Conservation (phyloP, 2,113 vertebrate genomes). For the Phycodurus eques region DNA sequence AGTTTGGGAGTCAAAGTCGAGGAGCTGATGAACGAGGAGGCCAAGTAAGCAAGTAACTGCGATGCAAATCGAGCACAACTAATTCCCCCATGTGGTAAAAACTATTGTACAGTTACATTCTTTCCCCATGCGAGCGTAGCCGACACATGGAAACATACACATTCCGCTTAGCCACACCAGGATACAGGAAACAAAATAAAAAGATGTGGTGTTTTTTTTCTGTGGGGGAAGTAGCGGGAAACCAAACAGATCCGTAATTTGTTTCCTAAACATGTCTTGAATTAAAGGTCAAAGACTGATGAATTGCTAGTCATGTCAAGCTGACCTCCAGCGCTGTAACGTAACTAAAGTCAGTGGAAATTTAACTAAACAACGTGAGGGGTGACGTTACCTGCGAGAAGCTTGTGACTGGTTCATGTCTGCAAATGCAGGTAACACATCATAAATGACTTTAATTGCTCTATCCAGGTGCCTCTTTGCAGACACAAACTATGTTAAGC, state of each 20-base stretch:
- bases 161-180: constrained; percentile 32
- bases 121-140: constrained; percentile 32
- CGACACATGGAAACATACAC: constrained; percentile 50
- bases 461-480: constrained; percentile 16
- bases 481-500: constrained; percentile 23
- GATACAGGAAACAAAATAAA: constrained; percentile 51
- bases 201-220: constrained; percentile 1
- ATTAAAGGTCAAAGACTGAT: constrained; percentile 36
- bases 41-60: constrained; percentile 29
- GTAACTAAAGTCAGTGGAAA: constrained; percentile 16
- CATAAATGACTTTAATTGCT: constrained; percentile 39
- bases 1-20: constrained; percentile 31
- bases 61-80: constrained; percentile 47
- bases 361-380: constrained; percentile 5
- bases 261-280: constrained; percentile 31
- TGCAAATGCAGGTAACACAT: constrained; percentile 35
- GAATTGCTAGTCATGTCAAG: constrained; percentile 4
- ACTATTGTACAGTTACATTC: constrained; percentile 65
- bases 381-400: constrained; percentile 23
- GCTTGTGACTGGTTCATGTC: constrained; percentile 17
- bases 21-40: constrained; percentile 55
- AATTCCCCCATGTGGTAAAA: constrained; percentile 62
- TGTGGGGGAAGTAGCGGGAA: constrained; percentile 16
- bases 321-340: neutral
- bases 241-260: constrained; percentile 23